Percentiles rank a stretch among this genome's conserved stretches.
These are phyloP conservation scores for Apocrypta bakeri DNA, from an alignment of 1,140 invertebrate species.

Conservation along the genomic window DNA sequence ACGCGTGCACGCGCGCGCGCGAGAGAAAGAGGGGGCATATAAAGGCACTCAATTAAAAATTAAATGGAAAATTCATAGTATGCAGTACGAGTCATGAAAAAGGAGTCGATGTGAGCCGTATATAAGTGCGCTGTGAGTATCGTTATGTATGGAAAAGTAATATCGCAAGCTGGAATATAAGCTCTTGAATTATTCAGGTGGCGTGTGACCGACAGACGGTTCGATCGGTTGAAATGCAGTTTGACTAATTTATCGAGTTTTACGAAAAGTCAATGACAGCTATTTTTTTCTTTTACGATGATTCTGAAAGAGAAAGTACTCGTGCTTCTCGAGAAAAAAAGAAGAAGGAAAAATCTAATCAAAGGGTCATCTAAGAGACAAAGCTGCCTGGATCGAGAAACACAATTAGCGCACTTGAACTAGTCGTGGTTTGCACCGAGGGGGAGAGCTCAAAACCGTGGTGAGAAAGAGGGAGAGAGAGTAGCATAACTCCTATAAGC, in stretches of 20 bases:
- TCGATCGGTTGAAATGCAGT: neutral
- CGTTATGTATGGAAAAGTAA: slow-evolving; percentile 18
- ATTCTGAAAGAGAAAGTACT: too few species aligned
- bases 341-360: neutral
- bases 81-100: too few species aligned
- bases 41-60: too few species aligned
- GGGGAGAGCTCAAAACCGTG: neutral
- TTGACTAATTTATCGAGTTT: neutral
- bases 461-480: neutral
- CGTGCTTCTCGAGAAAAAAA: too few species aligned
- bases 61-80: too few species aligned
- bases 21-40: too few species aligned
- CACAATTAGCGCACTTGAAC: neutral
- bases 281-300: too few species aligned
- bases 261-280: too few species aligned
- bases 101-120: neutral
- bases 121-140: neutral
- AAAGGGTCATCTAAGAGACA: neutral
- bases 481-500: slow-evolving; percentile 1
- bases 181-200: slow-evolving; percentile 1
- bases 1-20: neutral
- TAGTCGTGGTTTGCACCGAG: neutral
- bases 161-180: neutral
- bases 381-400: neutral
- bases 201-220: neutral